Percentiles rank a stretch among this genome's conserved stretches.
Evolutionary conservation across 2,113 vertebrate genomes (phyloP).

Genomic region (Odobenus rosmarus): DNA sequence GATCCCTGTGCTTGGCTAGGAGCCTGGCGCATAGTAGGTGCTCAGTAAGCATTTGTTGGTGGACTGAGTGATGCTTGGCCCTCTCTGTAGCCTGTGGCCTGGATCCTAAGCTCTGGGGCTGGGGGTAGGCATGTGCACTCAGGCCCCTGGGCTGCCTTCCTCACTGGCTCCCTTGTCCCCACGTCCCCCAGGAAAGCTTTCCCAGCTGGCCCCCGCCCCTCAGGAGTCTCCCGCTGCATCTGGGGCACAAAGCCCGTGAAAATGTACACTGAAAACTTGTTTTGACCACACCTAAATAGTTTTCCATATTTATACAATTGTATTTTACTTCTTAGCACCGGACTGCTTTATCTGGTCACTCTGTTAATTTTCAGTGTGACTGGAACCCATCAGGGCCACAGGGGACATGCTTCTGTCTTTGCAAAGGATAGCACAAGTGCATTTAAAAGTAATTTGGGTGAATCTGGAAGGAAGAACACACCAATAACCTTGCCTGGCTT

Average conservation of each 20-base stretch:
- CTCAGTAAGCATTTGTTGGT: not conserved
- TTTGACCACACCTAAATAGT: not conserved
- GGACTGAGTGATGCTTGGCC: not conserved
- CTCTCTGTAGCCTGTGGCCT: not conserved
- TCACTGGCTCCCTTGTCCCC: not conserved
- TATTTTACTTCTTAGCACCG: not conserved
- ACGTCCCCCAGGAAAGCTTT: not conserved
- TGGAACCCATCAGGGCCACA: not conserved
- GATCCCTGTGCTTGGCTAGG: not conserved
- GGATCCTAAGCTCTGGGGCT: not conserved
- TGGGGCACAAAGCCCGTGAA: not conserved
- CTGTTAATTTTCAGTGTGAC: accelerated
- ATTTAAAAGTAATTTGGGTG: too few species aligned
- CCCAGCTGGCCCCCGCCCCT: not conserved
- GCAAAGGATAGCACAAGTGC: not conserved
- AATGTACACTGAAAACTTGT: not conserved
- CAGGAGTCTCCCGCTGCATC: not conserved
- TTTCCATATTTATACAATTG: not conserved
- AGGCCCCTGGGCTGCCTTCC: not conserved
- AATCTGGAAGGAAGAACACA: not conserved
- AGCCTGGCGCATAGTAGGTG: not conserved
- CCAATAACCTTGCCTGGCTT: not conserved
- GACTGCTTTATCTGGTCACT: not conserved
- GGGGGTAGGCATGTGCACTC: not conserved
- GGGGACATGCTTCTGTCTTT: not conserved